These are phyloP conservation scores for Theocolax elegans DNA, from an alignment of 1,140 invertebrate genomes.

Conservation along the genomic window DNA sequence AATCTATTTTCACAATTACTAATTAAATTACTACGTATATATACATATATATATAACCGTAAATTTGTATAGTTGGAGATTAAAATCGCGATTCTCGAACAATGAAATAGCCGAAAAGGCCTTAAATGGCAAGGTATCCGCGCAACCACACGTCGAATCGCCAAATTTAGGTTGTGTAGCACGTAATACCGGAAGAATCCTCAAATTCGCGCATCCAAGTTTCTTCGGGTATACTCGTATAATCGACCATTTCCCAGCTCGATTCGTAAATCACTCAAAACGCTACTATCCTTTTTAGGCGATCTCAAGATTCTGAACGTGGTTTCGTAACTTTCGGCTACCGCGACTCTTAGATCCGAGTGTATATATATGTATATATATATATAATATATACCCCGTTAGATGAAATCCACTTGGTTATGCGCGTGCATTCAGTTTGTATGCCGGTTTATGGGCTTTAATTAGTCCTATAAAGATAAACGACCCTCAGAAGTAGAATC, in stretches of 20 bases:
- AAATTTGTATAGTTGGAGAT: too few species aligned
- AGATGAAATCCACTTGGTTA: too few species aligned
- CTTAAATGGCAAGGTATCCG: too few species aligned
- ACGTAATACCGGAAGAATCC: background rate
- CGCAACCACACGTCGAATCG: background rate
- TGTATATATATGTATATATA: too few species aligned
- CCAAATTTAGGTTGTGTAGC: constrained; percentile 12
- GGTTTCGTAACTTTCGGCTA: background rate
- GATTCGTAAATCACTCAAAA: constrained; percentile 30
- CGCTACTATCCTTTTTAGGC: constrained; percentile 25
- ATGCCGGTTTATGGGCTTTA: background rate
- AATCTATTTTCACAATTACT: too few species aligned
- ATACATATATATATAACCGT: too few species aligned
- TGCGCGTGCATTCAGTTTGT: too few species aligned
- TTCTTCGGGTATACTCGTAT: background rate
- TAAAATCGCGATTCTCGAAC: too few species aligned
- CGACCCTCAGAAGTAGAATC: background rate
- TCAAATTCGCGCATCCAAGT: background rate
- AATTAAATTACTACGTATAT: too few species aligned
- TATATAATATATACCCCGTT: too few species aligned
- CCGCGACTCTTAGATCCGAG: background rate
- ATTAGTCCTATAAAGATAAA: constrained; percentile 6
- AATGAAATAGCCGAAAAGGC: too few species aligned
- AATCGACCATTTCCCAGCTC: background rate
- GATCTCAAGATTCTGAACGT: background rate